These are phyloP conservation scores for Anneissia japonica DNA, from an alignment of 35 echinoderm and acorn worm species.

Conservation along the genomic window DNA sequence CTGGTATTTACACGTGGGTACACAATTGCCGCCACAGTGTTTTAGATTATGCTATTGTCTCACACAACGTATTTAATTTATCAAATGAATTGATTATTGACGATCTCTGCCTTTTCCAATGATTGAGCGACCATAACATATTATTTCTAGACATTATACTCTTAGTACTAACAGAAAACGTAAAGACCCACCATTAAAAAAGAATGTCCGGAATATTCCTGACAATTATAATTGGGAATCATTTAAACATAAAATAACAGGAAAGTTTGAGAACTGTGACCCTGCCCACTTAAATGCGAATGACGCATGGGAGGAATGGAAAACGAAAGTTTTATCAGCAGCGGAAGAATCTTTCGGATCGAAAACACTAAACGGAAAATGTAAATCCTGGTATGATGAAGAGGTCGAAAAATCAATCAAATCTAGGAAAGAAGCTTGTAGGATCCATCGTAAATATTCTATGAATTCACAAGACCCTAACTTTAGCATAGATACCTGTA, in stretches of 20 bases:
- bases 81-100: background rate
- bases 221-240: too few species aligned
- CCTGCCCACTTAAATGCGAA: background rate
- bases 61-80: background rate
- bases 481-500: background rate
- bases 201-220: background rate
- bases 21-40: background rate
- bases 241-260: background rate
- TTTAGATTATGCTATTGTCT: background rate
- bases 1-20: background rate
- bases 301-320: background rate
- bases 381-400: background rate
- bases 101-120: background rate
- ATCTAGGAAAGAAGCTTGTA: background rate
- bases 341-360: background rate
- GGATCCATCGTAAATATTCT: background rate
- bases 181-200: background rate
- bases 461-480: background rate
- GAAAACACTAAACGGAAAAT: background rate
- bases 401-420: background rate
- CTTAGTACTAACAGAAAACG: background rate
- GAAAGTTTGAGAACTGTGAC: background rate
- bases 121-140: background rate
- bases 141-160: background rate
- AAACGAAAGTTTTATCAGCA: background rate